Evolutionary conservation across 2,113 vertebrate genomes (phyloP), one percentile per base, ranked within the genome.

Genomic region (Scolopax mira): DNA sequence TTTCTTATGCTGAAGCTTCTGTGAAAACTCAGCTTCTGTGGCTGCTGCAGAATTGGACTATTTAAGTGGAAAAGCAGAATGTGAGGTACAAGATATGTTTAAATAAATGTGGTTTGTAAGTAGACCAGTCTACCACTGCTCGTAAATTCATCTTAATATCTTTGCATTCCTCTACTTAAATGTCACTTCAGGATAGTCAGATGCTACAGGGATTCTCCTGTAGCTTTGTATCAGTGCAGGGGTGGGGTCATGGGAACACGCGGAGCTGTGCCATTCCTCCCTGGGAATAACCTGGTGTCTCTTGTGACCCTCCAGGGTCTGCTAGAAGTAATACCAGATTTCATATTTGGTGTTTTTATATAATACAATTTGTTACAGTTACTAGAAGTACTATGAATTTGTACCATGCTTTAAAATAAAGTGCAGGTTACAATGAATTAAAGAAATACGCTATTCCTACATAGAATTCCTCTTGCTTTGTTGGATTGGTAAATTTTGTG

Each of bases 1-100:
- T 85, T 88, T 60, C 42, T 83, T 54, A 24, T 0, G 8, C 11
- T 79, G 27, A 79, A 75, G 21, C 28, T 48, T 48, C 48, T 48
- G 48, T 11, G 46, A 18, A 1, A 1, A 0, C 14, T 3, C 17
- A 49, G 16, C 6, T 88, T 35, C 4, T n/a, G 22, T 41, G 61
- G 11, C 73, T 74, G 52, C 35, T 81, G 5, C 25, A 39, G 16
- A 30, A 70, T 57, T 39, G 46, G 60, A 37, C 25, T 71, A 31
- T 85, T 85, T 37, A 52, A 81, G 16, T 27, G 18, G 10, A 55
- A 86, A 48, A 74, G 23, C 35, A 58, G 54, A 83, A 79, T n/a
- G 13, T 30, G 58, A 91, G 23, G 44, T 67, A 60, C 18, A 67
- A 91, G 62, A 18, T 55, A 15, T 1, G 2, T 85, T 73, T 61